Base-by-base conservation (phyloP, 2,797 vertebrate genomes). In the Sebastes oblongus region DNA sequence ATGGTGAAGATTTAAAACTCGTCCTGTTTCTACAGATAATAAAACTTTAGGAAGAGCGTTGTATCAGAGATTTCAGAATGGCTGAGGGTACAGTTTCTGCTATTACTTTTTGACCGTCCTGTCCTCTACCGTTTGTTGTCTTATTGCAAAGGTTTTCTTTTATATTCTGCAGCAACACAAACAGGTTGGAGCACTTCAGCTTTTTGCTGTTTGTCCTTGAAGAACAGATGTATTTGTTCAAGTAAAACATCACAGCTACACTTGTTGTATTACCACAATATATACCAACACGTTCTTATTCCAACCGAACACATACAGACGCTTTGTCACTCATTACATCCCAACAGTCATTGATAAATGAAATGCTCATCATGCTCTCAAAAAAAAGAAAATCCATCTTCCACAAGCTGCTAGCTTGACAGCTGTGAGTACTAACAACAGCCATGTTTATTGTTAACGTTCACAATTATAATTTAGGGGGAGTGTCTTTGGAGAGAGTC, bases 11-110 rank as follows among this genome's bases (percentile, higher is more conserved):
- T 72, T 84, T 82, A 69, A 74, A 86, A 64, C 68, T 52, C 2
- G 24, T 80, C 64, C 46, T 20, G 14, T 36, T 36, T 62, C 52
- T 32, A 29, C 69, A 66, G 73, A 89, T 76, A 81, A 78, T 72
- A 70, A 42, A 22, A 42, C 66, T 75, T 24, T 20, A 29, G 39
- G 11, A 13, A 16, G 1, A 25, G 30, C 7, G 4, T 67, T 52
- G 7, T 36, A 20, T 72, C 64, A 20, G 25, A 76, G 61, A 65
- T 81, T 75, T 72, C 16, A 67, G 50, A 65, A 60, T 1, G 7
- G 30, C 80, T 72, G 52, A 88, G 27, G 65, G 68, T 52, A 55
- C 34, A 30, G 20, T 65, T 68, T 82, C 24, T 56, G 9, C 20
- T 14, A 13, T 55, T 46, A 34, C 72, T 25, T 65, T 74, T 29